A percentile compares a stretch with the other conserved stretches of the same genome.
phyloP scores from a whole-genome alignment of 2,888 invertebrate genomes.

The Odontocerum albicorne region DNA sequence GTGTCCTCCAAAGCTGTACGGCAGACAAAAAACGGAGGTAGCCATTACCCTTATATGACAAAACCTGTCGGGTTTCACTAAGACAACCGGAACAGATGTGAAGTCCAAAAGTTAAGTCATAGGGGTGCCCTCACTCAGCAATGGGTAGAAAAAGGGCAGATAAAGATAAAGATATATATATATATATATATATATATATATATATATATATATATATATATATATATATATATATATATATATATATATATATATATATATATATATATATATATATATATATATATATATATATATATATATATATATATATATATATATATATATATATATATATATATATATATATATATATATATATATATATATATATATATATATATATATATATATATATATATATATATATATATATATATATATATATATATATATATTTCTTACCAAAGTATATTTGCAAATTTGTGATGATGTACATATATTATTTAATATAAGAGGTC shows the following conservation, averaged over 20 bases:
- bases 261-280: constrained; percentile 7
- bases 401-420: constrained; percentile 7
- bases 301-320: constrained; percentile 7
- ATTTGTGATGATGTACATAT: no score
- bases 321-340: constrained; percentile 7
- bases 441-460: neutral
- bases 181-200: constrained; percentile 7
- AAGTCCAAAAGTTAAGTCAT: no score
- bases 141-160: no score
- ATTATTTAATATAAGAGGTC: no score
- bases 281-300: constrained; percentile 7
- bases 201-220: constrained; percentile 7
- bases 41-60: no score
- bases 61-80: no score
- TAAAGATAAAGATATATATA: constrained; percentile 1
- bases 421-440: constrained; percentile 6
- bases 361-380: constrained; percentile 7
- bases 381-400: constrained; percentile 7
- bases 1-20: no score
- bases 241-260: constrained; percentile 7
- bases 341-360: constrained; percentile 7
- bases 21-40: no score
- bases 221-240: constrained; percentile 7
- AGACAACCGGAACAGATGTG: no score
- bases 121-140: no score